These are phyloP conservation scores for Siniperca chuatsi DNA, from an alignment of 2,113 vertebrate genomes.

Conservation along the genomic window DNA sequence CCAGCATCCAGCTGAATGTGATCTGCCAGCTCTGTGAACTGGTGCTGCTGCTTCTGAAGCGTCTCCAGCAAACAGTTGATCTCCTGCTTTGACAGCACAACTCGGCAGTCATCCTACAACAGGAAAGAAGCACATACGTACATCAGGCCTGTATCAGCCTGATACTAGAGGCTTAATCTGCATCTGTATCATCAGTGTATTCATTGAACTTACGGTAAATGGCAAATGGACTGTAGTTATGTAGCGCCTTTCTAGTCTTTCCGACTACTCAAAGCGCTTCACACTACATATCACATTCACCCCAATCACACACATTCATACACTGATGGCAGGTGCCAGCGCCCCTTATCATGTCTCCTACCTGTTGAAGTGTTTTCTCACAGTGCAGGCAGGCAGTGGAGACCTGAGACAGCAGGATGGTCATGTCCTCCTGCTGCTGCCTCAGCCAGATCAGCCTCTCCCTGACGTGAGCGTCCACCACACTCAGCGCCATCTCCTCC, in stretches of 20 bases:
- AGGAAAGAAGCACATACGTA: background rate
- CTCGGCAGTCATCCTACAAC: conserved; percentile 94
- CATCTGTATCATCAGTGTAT: background rate
- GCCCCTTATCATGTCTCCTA: conserved; percentile 61
- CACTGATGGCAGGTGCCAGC: no score
- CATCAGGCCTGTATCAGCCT: background rate
- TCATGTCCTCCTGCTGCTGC: conserved; percentile 99
- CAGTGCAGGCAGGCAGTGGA: conserved; percentile 98
- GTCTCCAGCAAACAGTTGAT: conserved; percentile 95
- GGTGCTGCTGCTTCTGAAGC: conserved; percentile 97
- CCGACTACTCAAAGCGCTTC: no score
- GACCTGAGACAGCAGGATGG: conserved; percentile 96
- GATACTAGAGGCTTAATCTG: background rate
- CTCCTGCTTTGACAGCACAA: conserved; percentile 96
- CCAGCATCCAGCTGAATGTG: conserved; percentile 96
- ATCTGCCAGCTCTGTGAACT: conserved; percentile 97
- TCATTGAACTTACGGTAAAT: no score
- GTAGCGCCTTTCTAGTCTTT: no score
- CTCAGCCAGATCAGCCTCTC: conserved; percentile 97
- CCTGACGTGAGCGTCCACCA: conserved; percentile 96
- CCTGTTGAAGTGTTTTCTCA: conserved; percentile 98
- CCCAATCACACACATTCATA: no score
- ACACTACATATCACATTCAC: no score
- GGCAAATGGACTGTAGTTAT: no score
- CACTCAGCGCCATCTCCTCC: conserved; percentile 99